A percentile compares a stretch with the other conserved stretches of the same genome.
These are phyloP conservation scores for Crotalus helleri DNA, from an alignment of 2,113 vertebrate species.

Conservation along the genomic window DNA sequence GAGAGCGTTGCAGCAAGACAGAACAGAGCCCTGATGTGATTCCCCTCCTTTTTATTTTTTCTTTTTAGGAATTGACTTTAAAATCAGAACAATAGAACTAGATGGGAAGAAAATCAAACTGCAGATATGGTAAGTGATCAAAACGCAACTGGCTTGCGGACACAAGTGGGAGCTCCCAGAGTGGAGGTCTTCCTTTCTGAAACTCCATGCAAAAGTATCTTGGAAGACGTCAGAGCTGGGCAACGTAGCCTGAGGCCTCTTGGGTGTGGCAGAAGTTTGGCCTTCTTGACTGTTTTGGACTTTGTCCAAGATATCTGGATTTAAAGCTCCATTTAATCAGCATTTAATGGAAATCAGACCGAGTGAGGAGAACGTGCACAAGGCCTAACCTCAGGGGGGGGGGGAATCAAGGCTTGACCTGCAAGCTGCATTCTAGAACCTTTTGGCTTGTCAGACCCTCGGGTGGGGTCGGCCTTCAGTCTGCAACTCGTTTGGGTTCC, in stretches of 20 bases:
- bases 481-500: neutral
- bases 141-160: neutral
- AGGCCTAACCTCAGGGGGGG: no score
- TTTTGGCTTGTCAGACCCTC: neutral
- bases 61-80: constrained; percentile 94
- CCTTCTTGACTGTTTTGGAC: neutral
- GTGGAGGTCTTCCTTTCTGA: neutral
- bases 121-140: constrained; percentile 91
- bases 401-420: neutral
- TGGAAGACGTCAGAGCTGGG: neutral
- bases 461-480: neutral
- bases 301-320: neutral
- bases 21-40: neutral
- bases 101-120: constrained; percentile 98
- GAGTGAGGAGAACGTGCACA: no score
- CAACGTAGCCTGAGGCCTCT: neutral
- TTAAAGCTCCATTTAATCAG: neutral
- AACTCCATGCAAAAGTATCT: neutral
- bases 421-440: no score
- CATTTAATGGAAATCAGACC: neutral
- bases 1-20: no score
- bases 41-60: constrained; percentile 57
- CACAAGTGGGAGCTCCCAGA: neutral
- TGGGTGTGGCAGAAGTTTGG: neutral
- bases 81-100: constrained; percentile 96